phyloP scores from a whole-genome alignment of 1,140 invertebrate species.

The Caenorhabditis brenneri region DNA sequence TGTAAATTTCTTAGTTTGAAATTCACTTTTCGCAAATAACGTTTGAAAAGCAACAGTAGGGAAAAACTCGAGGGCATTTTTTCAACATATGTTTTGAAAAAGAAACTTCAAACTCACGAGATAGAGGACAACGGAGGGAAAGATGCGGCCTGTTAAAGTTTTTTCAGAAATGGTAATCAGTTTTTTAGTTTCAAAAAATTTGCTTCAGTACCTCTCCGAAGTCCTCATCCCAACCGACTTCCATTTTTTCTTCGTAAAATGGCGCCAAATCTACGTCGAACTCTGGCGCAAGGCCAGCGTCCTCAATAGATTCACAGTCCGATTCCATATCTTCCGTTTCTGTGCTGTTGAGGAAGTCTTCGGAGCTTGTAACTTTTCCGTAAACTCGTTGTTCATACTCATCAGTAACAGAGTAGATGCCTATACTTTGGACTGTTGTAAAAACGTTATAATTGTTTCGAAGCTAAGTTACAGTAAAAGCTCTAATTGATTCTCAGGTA shows the following conservation, averaged over 20 bases:
- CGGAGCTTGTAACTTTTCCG: neutral
- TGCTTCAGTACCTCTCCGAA: constrained; percentile 22
- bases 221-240: neutral
- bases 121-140: constrained; percentile 41
- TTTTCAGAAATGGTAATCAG: constrained; percentile 47
- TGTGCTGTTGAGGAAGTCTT: neutral
- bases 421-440: neutral
- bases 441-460: no score
- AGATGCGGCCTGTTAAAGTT: neutral
- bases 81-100: neutral
- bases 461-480: no score
- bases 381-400: constrained; percentile 48
- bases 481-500: no score
- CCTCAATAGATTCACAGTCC: constrained; percentile 18
- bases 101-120: constrained; percentile 9
- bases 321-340: constrained; percentile 3
- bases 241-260: neutral
- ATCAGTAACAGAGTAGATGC: neutral
- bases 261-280: constrained; percentile 37
- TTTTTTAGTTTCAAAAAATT: constrained; percentile 32
- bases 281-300: neutral
- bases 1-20: no score
- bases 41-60: neutral
- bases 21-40: no score
- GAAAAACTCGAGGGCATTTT: neutral